A percentile compares a stretch with the other conserved stretches of the same genome.
Evolutionary conservation across 2,113 vertebrate species (phyloP).

Genomic region (Tachuris rubrigastra): DNA sequence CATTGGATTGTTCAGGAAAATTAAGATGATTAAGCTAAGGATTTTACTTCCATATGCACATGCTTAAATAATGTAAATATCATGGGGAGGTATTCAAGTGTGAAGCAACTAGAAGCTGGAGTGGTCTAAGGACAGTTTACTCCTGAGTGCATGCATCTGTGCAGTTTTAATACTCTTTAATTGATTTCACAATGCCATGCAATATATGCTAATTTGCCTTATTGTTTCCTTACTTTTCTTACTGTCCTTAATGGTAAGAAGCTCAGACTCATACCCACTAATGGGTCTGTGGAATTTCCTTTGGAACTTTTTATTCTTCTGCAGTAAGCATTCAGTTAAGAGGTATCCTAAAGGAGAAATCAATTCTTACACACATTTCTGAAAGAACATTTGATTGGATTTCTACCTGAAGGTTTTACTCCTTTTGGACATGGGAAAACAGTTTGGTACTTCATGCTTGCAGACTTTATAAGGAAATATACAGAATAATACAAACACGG

Average conservation of each 20-base stretch:
- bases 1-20: background rate
- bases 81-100: background rate
- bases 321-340: background rate
- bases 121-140: background rate
- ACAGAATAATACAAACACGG: background rate
- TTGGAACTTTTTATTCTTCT: background rate
- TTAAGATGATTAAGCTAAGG: background rate
- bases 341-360: background rate
- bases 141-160: background rate
- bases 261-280: background rate
- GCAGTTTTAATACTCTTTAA: background rate
- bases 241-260: background rate
- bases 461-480: background rate
- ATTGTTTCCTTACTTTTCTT: background rate
- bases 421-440: background rate
- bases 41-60: background rate
- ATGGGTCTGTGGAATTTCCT: background rate
- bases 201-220: background rate
- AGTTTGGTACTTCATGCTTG: background rate
- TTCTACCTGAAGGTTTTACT: background rate
- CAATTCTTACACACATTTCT: background rate
- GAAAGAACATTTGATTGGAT: background rate
- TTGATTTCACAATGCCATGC: background rate
- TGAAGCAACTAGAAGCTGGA: background rate
- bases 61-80: background rate